Evolutionary conservation across 1,140 invertebrate species (phyloP).

Genomic region (Platyscapa corneri): DNA sequence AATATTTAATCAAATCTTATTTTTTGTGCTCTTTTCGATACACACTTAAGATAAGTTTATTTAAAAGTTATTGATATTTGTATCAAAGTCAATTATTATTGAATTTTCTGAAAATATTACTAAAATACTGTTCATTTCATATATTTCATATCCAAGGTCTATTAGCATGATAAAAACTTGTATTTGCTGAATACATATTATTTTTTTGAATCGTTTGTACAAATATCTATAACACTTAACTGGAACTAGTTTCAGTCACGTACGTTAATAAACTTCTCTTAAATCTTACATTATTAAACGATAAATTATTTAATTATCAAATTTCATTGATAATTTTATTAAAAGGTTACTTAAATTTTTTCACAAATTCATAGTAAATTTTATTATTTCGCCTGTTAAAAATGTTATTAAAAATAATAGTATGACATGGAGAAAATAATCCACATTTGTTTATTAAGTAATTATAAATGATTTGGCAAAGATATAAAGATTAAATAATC

Average conservation of each 20-base stretch:
- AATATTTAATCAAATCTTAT: constrained; percentile 9
- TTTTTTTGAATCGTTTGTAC: neutral
- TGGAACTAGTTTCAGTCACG: neutral
- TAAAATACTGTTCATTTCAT: neutral
- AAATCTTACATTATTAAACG: neutral
- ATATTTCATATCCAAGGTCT: neutral
- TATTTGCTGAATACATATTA: neutral
- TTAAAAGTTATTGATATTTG: constrained; percentile 4
- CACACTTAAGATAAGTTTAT: neutral
- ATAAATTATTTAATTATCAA: neutral
- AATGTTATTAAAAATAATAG: no score
- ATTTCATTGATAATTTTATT: neutral
- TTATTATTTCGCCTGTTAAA: no score
- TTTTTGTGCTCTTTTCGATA: neutral
- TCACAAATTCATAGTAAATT: neutral
- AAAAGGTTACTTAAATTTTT: neutral
- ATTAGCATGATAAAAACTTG: constrained; percentile 3
- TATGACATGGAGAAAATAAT: no score
- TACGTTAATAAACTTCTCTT: neutral
- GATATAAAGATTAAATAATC: no score
- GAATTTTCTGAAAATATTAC: neutral
- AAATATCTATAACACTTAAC: neutral
- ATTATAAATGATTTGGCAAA: no score
- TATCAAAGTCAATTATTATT: constrained; percentile 8
- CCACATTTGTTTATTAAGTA: no score